A percentile compares a stretch with the other conserved stretches of the same genome.
These are phyloP conservation scores for Lacanobia wlatinum DNA, from an alignment of 2,888 invertebrate species.

Conservation along the genomic window DNA sequence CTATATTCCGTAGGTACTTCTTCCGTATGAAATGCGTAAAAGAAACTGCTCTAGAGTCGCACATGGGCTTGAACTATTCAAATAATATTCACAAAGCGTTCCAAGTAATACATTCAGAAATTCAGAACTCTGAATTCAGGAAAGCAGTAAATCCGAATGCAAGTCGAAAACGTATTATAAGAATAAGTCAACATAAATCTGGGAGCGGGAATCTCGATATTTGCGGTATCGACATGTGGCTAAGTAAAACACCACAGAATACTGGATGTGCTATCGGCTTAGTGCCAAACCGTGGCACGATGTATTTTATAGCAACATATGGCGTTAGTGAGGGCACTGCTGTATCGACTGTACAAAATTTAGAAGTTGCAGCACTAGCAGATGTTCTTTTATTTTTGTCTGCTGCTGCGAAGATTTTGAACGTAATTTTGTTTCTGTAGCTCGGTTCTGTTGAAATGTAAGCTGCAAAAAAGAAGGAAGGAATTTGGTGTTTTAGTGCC, in stretches of 20 bases:
- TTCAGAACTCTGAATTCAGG: conserved; percentile 47
- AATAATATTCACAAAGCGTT: conserved; percentile 63
- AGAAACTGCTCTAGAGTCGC: conserved; percentile 42
- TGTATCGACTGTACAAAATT: conserved; percentile 62
- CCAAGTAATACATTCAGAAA: conserved; percentile 55
- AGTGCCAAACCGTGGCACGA: conserved; percentile 76
- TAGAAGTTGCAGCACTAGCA: conserved; percentile 42
- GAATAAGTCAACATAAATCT: conserved; percentile 57
- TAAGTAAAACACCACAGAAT: conserved; percentile 63
- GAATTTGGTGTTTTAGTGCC: conserved; percentile 28
- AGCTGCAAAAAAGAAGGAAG: conserved; percentile 10
- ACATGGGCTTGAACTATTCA: conserved; percentile 57
- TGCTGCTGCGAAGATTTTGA: conserved; percentile 34
- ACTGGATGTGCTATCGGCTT: conserved; percentile 72
- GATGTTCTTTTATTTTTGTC: conserved; percentile 51
- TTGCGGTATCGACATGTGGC: conserved; percentile 40
- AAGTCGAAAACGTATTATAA: conserved; percentile 46
- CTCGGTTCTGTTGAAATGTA: conserved; percentile 1
- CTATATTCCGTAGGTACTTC: conserved; percentile 22
- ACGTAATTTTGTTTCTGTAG: conserved; percentile 54
- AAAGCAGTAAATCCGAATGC: conserved; percentile 30
- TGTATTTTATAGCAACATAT: conserved; percentile 82
- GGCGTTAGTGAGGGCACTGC: conserved; percentile 67
- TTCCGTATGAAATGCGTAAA: conserved; percentile 36
- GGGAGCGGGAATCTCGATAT: conserved; percentile 37